Evolutionary conservation across 2,888 invertebrate genomes (phyloP).

Genomic region (Ptychoptera albimana): DNA sequence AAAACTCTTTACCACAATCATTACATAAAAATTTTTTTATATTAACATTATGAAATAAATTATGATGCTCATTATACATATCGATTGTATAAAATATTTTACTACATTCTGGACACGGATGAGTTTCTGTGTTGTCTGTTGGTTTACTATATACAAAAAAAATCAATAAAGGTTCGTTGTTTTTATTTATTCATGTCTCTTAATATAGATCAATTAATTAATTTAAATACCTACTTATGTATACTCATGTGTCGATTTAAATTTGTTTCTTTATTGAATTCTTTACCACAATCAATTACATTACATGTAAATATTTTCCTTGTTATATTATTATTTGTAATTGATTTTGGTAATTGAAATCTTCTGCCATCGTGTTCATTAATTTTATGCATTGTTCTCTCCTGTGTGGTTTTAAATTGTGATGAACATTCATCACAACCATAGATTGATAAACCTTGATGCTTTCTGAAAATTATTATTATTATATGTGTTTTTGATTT

Average conservation of each 20-base stretch:
- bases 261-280: not conserved
- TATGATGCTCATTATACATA: slow-evolving; percentile 6
- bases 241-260: not conserved
- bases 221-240: not conserved
- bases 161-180: not conserved
- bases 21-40: slow-evolving; percentile 4
- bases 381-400: slow-evolving; percentile 7
- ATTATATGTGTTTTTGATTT: too few species aligned
- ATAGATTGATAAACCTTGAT: not conserved
- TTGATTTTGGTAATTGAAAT: not conserved
- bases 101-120: slow-evolving; percentile 7
- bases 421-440: slow-evolving; percentile 6
- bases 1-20: slow-evolving; percentile 5
- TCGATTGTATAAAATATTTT: slow-evolving; percentile 4
- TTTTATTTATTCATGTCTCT: not conserved
- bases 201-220: not conserved
- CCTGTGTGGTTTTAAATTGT: slow-evolving; percentile 3
- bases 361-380: slow-evolving; percentile 6
- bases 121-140: not conserved
- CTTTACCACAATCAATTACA: not conserved
- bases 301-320: not conserved
- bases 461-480: not conserved
- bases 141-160: not conserved
- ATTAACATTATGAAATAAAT: slow-evolving; percentile 2
- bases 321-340: not conserved